These are phyloP conservation scores for Cromileptes altivelis DNA, from an alignment of 2,113 vertebrate species.

Conservation along the genomic window DNA sequence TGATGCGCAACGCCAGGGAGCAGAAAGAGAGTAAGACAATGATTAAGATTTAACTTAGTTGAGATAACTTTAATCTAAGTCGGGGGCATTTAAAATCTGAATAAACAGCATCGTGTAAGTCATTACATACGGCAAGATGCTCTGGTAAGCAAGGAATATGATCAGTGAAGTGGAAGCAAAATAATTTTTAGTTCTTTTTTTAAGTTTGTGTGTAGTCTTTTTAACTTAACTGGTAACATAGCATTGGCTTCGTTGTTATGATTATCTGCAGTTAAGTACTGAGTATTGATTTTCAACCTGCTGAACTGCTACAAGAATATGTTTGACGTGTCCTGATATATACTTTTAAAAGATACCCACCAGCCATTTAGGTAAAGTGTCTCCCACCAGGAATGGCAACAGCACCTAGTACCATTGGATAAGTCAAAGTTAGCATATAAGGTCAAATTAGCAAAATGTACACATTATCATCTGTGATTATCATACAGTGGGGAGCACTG, in stretches of 20 bases:
- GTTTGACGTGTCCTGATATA: conserved; percentile 8
- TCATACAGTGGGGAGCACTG: background rate
- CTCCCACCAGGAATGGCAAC: background rate
- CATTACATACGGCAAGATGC: background rate
- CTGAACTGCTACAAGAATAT: background rate
- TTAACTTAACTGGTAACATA: background rate
- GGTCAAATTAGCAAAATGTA: background rate
- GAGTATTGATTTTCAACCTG: background rate
- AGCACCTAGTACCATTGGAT: background rate
- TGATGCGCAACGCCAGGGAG: conserved; percentile 85
- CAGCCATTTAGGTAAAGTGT: background rate
- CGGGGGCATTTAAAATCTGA: background rate
- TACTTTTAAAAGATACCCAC: background rate
- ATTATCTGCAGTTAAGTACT: background rate
- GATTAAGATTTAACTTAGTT: conserved; percentile 11
- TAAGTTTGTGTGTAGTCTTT: background rate
- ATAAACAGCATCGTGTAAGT: background rate
- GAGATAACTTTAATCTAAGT: background rate
- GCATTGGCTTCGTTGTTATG: background rate
- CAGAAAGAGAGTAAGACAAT: conserved; percentile 60
- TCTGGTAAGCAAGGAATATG: background rate
- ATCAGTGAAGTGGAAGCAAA: background rate
- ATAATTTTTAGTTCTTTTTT: background rate
- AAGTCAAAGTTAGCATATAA: conserved; percentile 3
- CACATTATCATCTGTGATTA: background rate